Evolutionary conservation across 2,113 vertebrate genomes (phyloP).

Genomic region (Haliaeetus leucogaster): DNA sequence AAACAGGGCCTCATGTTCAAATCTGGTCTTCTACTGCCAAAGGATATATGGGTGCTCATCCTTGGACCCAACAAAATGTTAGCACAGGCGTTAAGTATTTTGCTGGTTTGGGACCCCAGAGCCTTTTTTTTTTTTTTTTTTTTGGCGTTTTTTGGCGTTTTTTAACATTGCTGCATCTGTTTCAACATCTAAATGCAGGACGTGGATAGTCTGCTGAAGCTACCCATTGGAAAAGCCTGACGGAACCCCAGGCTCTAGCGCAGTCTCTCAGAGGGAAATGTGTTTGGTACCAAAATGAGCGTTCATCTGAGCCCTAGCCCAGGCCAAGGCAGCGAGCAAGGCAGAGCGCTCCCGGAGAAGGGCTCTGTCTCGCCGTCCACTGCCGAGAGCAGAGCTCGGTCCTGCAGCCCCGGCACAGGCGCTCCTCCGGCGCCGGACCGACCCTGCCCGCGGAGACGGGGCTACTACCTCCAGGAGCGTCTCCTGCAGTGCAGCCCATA

Average conservation of each 20-base stretch:
- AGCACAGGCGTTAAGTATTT: background rate
- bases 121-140: background rate
- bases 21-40: background rate
- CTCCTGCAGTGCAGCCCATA: background rate
- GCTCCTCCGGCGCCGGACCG: background rate
- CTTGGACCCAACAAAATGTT: background rate
- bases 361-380: background rate
- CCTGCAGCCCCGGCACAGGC: background rate
- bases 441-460: background rate
- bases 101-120: background rate
- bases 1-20: background rate
- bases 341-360: background rate
- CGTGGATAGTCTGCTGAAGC: background rate
- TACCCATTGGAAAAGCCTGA: background rate
- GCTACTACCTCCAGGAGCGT: background rate
- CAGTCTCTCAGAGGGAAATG: background rate
- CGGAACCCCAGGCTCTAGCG: background rate
- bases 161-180: background rate
- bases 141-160: background rate
- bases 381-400: background rate
- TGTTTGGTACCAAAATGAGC: accelerated
- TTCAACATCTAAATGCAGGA: background rate
- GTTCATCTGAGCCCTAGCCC: background rate
- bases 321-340: background rate
- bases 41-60: background rate